phyloP scores from a whole-genome alignment of 2,113 vertebrate genomes.

The Rattus rattus region DNA sequence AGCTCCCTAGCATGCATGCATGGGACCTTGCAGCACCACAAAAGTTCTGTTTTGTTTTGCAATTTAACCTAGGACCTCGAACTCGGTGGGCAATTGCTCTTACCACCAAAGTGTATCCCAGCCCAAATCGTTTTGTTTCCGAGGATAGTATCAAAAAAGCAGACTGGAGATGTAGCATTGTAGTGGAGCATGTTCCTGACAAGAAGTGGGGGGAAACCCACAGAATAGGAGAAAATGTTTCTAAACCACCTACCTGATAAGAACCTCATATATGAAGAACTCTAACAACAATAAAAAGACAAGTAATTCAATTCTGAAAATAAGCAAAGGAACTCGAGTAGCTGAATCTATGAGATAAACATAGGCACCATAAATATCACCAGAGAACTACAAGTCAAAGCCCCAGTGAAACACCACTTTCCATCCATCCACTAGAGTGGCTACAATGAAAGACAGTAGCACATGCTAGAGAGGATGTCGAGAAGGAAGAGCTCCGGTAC shows the following conservation, averaged over 20 bases:
- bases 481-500: not conserved
- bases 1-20: not conserved
- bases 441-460: not conserved
- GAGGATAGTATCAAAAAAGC: not conserved
- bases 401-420: not conserved
- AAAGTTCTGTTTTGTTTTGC: not conserved
- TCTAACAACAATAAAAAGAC: not conserved
- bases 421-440: not conserved
- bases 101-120: not conserved
- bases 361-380: not conserved
- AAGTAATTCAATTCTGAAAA: not conserved
- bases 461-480: not conserved
- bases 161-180: not conserved
- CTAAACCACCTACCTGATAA: not conserved
- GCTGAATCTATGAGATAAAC: not conserved
- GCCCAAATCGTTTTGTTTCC: not conserved
- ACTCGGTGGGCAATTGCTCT: not conserved
- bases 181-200: not conserved
- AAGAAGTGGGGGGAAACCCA: not conserved
- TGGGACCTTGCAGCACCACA: not conserved
- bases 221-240: constrained; percentile 6
- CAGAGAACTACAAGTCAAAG: not conserved
- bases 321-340: not conserved
- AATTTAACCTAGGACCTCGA: not conserved
- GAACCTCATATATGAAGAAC: not conserved